These are phyloP conservation scores for Halictus rubicundus DNA, from an alignment of 1,140 invertebrate genomes.

Conservation along the genomic window DNA sequence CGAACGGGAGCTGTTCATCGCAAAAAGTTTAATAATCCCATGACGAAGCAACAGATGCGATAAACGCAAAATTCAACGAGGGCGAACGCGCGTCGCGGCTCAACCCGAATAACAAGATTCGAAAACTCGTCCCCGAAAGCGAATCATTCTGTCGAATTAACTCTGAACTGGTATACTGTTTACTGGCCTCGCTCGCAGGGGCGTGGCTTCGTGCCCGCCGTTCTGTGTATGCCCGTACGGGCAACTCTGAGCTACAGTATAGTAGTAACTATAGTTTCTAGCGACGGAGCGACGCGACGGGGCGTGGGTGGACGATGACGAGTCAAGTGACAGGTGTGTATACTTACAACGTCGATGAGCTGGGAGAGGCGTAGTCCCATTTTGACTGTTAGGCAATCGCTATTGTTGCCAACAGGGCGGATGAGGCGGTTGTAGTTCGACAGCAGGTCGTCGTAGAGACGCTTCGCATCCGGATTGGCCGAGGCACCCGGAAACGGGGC, in stretches of 20 bases:
- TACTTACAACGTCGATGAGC: constrained; percentile 98
- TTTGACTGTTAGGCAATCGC: constrained; percentile 96
- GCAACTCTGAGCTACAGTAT: no score
- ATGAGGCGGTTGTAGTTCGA: constrained; percentile 99
- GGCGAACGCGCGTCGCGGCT: no score
- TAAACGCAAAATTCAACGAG: not conserved
- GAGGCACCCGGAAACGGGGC: constrained; percentile 75
- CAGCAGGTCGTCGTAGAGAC: constrained; percentile 96
- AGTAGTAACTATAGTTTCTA: not conserved
- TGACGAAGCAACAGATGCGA: not conserved
- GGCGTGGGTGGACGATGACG: constrained; percentile 25
- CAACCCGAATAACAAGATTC: no score
- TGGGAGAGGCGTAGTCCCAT: constrained; percentile 97
- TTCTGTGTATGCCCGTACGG: no score
- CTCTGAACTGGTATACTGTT: no score
- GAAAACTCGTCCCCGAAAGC: no score
- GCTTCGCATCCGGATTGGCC: constrained; percentile 95
- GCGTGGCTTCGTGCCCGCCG: no score
- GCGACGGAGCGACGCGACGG: not conserved
- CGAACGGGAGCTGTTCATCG: no score
- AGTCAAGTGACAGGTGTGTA: constrained; percentile 36
- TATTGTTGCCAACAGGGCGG: constrained; percentile 97
- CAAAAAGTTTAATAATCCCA: not conserved
- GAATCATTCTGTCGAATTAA: no score
- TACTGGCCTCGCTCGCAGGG: no score